Conservation (phyloP, 1,140 invertebrate species). For the Drosophila tsacasi region DNA sequence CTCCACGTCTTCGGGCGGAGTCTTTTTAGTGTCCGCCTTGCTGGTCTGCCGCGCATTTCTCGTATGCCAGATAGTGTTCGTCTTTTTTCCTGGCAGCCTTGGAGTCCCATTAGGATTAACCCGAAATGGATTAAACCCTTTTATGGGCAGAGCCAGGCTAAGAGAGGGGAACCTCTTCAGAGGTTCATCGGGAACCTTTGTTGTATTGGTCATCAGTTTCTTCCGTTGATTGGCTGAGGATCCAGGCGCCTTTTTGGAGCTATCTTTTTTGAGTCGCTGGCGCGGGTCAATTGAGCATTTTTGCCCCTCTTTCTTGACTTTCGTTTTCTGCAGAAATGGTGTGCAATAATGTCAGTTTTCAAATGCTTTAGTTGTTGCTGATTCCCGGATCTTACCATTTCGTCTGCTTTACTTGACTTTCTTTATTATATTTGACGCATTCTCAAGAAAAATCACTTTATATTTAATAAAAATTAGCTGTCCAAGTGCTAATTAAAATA, state of each 20-base stretch:
- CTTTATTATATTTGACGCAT: too few relatives aligned
- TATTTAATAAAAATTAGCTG: not conserved
- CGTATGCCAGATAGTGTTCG: not conserved
- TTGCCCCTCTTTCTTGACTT: not conserved
- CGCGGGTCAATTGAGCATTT: not conserved
- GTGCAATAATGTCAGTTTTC: rapidly evolving
- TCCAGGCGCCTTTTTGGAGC: not conserved
- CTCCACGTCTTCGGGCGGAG: not conserved
- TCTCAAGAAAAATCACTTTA: not conserved
- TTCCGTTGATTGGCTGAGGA: not conserved
- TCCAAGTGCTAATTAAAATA: not conserved
- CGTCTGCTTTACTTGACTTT: not conserved
- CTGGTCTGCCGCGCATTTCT: not conserved
- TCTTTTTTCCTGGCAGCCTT: not conserved
- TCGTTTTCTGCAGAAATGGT: not conserved
- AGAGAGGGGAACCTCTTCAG: too few relatives aligned
- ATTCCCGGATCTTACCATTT: not conserved
- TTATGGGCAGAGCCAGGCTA: not conserved
- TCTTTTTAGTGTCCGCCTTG: too few relatives aligned
- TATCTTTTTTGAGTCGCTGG: not conserved
- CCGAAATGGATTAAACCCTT: not conserved
- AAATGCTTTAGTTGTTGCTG: rapidly evolving
- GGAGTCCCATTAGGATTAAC: not conserved
- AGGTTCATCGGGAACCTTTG: not conserved
- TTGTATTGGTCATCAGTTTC: too few relatives aligned